Percentiles rank a stretch among this genome's conserved stretches.
These are phyloP conservation scores for Phocoena sinus DNA, from an alignment of 2,113 vertebrate species.

Conservation along the genomic window DNA sequence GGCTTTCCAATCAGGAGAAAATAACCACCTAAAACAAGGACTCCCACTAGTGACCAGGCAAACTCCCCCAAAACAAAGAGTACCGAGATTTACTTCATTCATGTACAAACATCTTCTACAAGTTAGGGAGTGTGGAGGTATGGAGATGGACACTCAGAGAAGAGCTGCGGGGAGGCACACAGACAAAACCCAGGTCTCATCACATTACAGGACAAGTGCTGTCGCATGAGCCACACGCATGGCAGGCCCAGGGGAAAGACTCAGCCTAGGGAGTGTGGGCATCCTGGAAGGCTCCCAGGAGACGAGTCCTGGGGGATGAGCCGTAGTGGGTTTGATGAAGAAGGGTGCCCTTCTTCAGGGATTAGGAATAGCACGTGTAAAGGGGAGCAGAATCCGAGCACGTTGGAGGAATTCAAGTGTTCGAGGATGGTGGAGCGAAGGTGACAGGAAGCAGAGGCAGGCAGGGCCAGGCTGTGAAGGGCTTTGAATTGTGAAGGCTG, in stretches of 20 bases:
- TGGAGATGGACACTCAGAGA: not conserved
- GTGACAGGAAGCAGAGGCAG: not conserved
- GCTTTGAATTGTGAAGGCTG: not conserved
- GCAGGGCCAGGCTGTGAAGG: not conserved
- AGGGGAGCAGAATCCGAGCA: fast-evolving
- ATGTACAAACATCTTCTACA: fast-evolving
- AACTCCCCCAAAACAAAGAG: not conserved
- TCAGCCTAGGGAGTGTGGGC: fast-evolving
- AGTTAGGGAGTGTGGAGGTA: not conserved
- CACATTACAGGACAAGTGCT: not conserved
- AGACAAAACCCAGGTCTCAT: not conserved
- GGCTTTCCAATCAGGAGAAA: not conserved
- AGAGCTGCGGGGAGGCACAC: fast-evolving
- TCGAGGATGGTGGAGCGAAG: not conserved
- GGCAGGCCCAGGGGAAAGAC: fast-evolving
- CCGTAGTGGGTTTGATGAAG: not conserved
- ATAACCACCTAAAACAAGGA: not conserved
- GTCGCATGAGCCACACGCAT: not conserved
- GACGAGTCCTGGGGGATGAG: not conserved
- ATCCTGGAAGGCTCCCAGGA: not conserved
- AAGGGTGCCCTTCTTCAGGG: not conserved
- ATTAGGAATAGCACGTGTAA: not conserved
- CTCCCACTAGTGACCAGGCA: not conserved
- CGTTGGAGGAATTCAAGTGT: not conserved
- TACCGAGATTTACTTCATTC: not conserved